Conservation (phyloP, 2,113 vertebrate species). For the Herpetotheres cachinnans region DNA sequence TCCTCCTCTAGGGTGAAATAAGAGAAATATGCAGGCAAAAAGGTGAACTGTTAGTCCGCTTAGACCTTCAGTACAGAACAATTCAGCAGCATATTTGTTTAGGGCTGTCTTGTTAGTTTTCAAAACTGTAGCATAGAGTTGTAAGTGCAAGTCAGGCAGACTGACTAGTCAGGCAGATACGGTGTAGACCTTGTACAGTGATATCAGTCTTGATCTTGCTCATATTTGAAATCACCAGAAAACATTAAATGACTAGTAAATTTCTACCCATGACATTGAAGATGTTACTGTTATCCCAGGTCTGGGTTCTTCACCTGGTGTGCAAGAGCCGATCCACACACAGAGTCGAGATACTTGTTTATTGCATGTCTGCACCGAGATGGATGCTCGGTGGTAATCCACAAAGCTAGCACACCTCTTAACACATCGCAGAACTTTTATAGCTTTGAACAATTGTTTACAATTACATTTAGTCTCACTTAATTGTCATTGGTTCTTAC, state of each 20-base stretch:
- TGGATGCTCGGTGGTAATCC: too few relatives aligned
- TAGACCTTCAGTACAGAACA: not conserved
- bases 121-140: not conserved
- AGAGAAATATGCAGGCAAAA: not conserved
- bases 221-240: not conserved
- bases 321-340: too few relatives aligned
- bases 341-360: too few relatives aligned
- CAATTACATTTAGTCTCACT: too few relatives aligned
- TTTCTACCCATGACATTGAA: not conserved
- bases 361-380: too few relatives aligned
- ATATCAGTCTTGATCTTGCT: not conserved
- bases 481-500: too few relatives aligned
- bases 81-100: not conserved
- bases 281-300: not conserved
- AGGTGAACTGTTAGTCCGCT: not conserved
- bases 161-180: not conserved
- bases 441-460: too few relatives aligned
- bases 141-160: not conserved
- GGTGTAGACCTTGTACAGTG: not conserved
- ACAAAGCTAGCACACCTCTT: too few relatives aligned
- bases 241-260: not conserved
- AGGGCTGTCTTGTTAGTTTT: not conserved
- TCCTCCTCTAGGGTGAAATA: not conserved
- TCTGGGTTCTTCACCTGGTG: too few relatives aligned
- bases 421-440: too few relatives aligned